phyloP scores from a whole-genome alignment of 2,888 invertebrate species.

The Steinernema scapterisci region DNA sequence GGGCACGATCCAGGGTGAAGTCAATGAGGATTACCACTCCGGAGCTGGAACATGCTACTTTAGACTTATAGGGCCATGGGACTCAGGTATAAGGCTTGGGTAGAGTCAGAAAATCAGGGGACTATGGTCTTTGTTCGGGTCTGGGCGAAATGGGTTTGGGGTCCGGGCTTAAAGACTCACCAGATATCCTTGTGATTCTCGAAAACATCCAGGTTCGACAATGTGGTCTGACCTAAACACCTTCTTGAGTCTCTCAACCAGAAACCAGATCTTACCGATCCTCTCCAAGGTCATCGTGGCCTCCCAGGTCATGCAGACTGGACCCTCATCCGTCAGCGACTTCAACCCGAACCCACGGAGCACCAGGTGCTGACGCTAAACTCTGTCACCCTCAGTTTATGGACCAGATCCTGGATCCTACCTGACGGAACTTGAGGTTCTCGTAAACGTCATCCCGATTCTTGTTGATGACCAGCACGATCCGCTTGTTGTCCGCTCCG shows the following conservation, averaged over 20 bases:
- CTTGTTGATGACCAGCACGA: constrained; percentile 4
- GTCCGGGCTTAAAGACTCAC: too few species aligned
- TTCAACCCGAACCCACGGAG: not conserved
- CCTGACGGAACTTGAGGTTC: constrained; percentile 17
- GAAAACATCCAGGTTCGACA: not conserved
- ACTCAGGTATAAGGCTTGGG: too few species aligned
- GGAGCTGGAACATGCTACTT: constrained; percentile 5
- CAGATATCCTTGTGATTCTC: not conserved
- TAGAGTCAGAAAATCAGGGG: too few species aligned
- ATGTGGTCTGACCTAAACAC: not conserved
- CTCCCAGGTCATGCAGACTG: not conserved
- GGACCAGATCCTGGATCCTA: too few species aligned
- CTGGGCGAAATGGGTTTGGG: too few species aligned
- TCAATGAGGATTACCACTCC: not conserved
- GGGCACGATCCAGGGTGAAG: not conserved
- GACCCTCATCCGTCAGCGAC: not conserved
- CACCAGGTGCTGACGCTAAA: not conserved
- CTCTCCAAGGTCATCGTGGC: not conserved
- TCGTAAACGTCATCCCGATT: constrained; percentile 14
- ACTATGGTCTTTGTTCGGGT: too few species aligned
- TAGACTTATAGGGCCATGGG: too few species aligned
- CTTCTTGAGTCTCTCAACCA: too few species aligned
- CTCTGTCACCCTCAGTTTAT: not conserved
- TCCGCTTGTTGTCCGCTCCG: not conserved
- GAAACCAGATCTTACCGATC: not conserved